A percentile compares a stretch with the other conserved stretches of the same genome.
Evolutionary conservation across 2,888 invertebrate genomes (phyloP).

Genomic region (Vandiemenella viatica): DNA sequence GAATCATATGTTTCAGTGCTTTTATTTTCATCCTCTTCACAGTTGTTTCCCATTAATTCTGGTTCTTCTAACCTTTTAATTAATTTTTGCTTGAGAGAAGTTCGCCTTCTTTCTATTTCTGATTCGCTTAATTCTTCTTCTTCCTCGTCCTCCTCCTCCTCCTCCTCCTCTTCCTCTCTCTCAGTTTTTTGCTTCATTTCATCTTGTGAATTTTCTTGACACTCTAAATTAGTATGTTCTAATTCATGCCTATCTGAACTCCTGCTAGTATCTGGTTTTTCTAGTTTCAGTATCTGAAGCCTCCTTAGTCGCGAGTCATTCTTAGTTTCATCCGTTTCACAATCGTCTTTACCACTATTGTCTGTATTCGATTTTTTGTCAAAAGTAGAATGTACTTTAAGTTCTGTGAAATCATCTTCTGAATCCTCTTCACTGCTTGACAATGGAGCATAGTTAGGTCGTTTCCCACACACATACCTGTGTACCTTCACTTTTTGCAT

Average conservation of each 20-base stretch:
- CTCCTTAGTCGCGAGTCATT: neutral
- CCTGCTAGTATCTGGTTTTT: neutral
- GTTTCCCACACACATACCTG: constrained; percentile 93
- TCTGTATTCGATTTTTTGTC: no score
- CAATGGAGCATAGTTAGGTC: constrained; percentile 86
- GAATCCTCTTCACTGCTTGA: constrained; percentile 70
- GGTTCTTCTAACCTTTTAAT: neutral
- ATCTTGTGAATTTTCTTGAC: no score
- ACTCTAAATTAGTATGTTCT: no score
- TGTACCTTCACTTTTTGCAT: constrained; percentile 99
- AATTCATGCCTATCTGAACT: no score
- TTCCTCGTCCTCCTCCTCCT: neutral
- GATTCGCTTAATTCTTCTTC: neutral
- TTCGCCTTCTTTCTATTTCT: neutral
- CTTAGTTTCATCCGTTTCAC: neutral
- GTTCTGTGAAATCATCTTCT: constrained; percentile 22
- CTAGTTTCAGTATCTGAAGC: neutral
- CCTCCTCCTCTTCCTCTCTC: no score
- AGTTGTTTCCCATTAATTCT: neutral
- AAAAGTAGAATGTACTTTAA: neutral
- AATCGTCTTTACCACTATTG: no score
- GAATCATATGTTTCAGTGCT: neutral
- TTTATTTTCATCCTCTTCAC: neutral
- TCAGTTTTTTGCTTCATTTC: no score
- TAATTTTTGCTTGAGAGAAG: neutral